phyloP scores from a whole-genome alignment of 2,113 vertebrate species.

The Coreoperca whiteheadi region DNA sequence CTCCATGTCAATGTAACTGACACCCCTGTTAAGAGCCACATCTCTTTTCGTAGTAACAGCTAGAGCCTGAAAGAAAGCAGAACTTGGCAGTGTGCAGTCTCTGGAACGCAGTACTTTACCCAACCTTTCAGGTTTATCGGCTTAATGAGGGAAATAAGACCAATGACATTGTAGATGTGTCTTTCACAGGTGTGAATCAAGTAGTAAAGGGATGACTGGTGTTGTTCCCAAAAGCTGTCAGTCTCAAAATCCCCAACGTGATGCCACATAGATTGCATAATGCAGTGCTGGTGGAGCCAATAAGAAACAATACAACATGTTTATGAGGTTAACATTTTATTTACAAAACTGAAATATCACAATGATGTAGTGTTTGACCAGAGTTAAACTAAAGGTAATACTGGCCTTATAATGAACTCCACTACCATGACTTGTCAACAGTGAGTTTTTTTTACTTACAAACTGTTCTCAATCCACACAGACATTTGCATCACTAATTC shows the following conservation, averaged over 20 bases:
- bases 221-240: not conserved
- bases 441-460: conserved; percentile 14
- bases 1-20: not conserved
- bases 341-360: conserved; percentile 69
- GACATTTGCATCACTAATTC: conserved; percentile 4
- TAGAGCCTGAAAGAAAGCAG: not conserved
- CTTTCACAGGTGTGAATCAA: not conserved
- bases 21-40: not conserved
- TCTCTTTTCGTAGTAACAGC: not conserved
- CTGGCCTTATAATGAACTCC: conserved; percentile 60
- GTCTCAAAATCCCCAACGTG: not conserved
- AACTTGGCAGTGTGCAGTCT: not conserved
- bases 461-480: conserved; percentile 21
- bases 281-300: not conserved
- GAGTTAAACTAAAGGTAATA: conserved; percentile 60
- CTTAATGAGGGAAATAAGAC: accelerated
- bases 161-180: not conserved
- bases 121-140: conserved; percentile 14
- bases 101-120: not conserved
- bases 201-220: not conserved
- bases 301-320: not conserved
- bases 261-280: not conserved
- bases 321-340: conserved; percentile 58
- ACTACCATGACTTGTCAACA: conserved; percentile 36
- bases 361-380: conserved; percentile 74